Conservation (phyloP, 2,113 vertebrate genomes). For the Heterochromis multidens region DNA sequence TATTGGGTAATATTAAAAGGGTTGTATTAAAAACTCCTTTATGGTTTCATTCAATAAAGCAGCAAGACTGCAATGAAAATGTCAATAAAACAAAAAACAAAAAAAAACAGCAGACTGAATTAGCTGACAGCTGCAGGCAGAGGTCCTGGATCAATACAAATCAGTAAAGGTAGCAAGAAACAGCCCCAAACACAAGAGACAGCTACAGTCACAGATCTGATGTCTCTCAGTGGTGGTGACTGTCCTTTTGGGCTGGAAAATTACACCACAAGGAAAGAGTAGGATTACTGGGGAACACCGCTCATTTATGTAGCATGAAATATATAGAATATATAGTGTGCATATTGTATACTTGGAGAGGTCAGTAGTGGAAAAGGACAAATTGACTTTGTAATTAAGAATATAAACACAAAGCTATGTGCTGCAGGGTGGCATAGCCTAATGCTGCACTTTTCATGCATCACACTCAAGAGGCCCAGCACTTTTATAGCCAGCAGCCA, state of each 20-base stretch:
- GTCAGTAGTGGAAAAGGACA: not conserved
- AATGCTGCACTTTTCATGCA: not conserved
- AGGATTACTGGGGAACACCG: not conserved
- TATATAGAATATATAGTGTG: not conserved
- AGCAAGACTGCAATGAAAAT: slow-evolving; percentile 51
- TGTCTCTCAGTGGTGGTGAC: not conserved
- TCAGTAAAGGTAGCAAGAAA: slow-evolving; percentile 53
- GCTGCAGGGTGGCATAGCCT: not conserved
- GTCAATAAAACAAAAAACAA: slow-evolving; percentile 51
- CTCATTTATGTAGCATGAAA: not conserved
- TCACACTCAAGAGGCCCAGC: not conserved
- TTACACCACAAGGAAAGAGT: not conserved
- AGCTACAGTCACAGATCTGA: slow-evolving; percentile 7
- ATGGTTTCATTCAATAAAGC: slow-evolving; percentile 45
- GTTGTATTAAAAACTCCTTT: slow-evolving; percentile 5
- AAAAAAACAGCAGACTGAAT: slow-evolving; percentile 39
- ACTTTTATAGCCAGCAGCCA: slow-evolving; percentile 4
- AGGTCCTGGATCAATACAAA: slow-evolving; percentile 49
- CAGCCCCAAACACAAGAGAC: slow-evolving; percentile 36
- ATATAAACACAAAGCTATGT: not conserved
- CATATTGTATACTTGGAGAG: not conserved
- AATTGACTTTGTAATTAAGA: slow-evolving; percentile 17
- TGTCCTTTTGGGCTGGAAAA: not conserved
- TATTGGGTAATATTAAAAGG: not conserved
- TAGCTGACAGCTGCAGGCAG: slow-evolving; percentile 49